Percentiles rank a stretch among this genome's conserved stretches.
Conservation (phyloP, 1,140 invertebrate species). For the Brachionus rotundiformis region DNA sequence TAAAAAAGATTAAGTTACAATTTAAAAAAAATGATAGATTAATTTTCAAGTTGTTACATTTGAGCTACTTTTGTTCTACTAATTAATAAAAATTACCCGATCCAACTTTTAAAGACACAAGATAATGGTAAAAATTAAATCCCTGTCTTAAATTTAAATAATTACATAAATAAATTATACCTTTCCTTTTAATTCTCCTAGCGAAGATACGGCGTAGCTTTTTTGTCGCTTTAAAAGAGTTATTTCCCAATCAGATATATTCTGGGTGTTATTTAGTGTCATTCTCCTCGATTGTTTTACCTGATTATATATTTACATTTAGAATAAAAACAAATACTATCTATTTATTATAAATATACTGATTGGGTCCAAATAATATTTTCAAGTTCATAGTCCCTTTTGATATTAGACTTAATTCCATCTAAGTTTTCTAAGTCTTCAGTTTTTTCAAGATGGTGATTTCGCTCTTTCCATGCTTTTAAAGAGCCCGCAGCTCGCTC, state of each 20-base stretch:
- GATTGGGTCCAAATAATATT: slow-evolving; percentile 43
- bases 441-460: slow-evolving; percentile 4
- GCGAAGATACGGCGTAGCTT: slow-evolving; percentile 20
- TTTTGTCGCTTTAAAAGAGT: slow-evolving; percentile 48
- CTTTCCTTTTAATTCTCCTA: slow-evolving; percentile 48
- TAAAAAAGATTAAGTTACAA: neutral
- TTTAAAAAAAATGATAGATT: neutral
- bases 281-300: slow-evolving; percentile 45
- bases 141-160: neutral
- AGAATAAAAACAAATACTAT: neutral
- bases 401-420: slow-evolving; percentile 16
- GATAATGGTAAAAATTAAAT: neutral
- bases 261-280: slow-evolving; percentile 20
- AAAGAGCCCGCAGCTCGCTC: slow-evolving; percentile 57
- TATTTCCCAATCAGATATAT: slow-evolving; percentile 46
- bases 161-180: neutral
- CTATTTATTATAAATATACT: neutral
- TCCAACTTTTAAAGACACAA: slow-evolving; percentile 1
- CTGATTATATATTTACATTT: no score
- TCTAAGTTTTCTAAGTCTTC: slow-evolving; percentile 5
- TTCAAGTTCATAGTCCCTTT: neutral
- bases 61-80: neutral
- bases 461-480: slow-evolving; percentile 41
- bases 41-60: neutral
- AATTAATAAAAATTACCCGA: neutral